These are phyloP conservation scores for Sphaerophoria rueppellii DNA, from an alignment of 2,888 invertebrate species.

Conservation along the genomic window DNA sequence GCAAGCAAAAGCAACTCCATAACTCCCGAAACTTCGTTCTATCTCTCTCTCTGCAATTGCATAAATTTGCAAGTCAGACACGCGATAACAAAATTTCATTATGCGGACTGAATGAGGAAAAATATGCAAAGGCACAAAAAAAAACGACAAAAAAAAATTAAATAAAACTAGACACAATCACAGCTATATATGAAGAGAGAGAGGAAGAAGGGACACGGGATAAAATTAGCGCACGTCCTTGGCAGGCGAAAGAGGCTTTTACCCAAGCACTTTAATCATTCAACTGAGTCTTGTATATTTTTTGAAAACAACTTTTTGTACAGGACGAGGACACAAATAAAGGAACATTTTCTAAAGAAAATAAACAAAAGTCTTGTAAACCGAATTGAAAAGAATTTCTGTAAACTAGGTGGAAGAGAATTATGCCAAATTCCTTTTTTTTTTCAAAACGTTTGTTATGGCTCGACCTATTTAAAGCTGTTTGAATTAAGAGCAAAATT, in stretches of 20 bases:
- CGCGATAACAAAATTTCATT: slow-evolving; percentile 69
- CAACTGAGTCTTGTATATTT: slow-evolving; percentile 17
- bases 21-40: slow-evolving; percentile 5
- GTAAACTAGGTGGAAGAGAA: too few species aligned
- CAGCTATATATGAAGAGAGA: not conserved
- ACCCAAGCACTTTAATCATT: slow-evolving; percentile 39
- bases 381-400: not conserved
- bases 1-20: not conserved
- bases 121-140: slow-evolving; percentile 45
- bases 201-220: slow-evolving; percentile 6
- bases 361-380: not conserved
- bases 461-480: too few species aligned
- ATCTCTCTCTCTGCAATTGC: slow-evolving; percentile 49
- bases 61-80: slow-evolving; percentile 72
- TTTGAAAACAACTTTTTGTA: not conserved
- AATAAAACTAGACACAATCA: slow-evolving; percentile 15
- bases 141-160: slow-evolving; percentile 10
- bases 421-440: not conserved
- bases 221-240: slow-evolving; percentile 70
- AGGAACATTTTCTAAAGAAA: not conserved
- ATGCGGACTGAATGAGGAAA: slow-evolving; percentile 67
- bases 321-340: not conserved
- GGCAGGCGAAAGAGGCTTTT: slow-evolving; percentile 45
- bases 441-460: too few species aligned
- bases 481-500: too few species aligned